A percentile compares a stretch with the other conserved stretches of the same genome.
phyloP scores from a whole-genome alignment of 2,888 invertebrate species.

The Drepana falcataria region DNA sequence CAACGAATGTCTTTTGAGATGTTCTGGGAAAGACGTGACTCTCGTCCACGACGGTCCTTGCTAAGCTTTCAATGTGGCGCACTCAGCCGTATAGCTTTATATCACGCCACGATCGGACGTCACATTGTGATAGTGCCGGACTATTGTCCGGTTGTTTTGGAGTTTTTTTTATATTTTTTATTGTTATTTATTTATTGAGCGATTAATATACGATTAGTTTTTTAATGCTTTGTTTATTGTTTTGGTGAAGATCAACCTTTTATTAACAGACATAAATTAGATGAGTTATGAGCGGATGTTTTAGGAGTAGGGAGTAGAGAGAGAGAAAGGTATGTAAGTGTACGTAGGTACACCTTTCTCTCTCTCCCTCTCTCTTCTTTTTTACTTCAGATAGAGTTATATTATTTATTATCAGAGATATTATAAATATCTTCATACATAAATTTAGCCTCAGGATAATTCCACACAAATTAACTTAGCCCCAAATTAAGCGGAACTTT shows the following conservation, averaged over 20 bases:
- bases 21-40: constrained; percentile 31
- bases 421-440: too few relatives aligned
- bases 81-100: neutral
- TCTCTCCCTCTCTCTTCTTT: too few relatives aligned
- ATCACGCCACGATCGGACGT: neutral
- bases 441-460: too few relatives aligned
- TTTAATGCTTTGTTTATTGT: neutral
- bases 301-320: too few relatives aligned
- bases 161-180: neutral
- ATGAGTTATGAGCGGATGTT: neutral
- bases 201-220: neutral
- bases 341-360: too few relatives aligned
- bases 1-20: constrained; percentile 82
- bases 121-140: neutral
- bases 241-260: neutral
- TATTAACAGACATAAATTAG: neutral
- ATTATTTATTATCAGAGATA: too few relatives aligned
- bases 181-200: neutral
- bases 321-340: too few relatives aligned
- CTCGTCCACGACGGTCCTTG: constrained; percentile 21
- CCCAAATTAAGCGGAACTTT: too few relatives aligned
- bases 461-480: too few relatives aligned
- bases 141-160: neutral
- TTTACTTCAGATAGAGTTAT: too few relatives aligned
- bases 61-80: constrained; percentile 2